Evolutionary conservation across 2,113 vertebrate species (phyloP).

Genomic region (Osmerus mordax): DNA sequence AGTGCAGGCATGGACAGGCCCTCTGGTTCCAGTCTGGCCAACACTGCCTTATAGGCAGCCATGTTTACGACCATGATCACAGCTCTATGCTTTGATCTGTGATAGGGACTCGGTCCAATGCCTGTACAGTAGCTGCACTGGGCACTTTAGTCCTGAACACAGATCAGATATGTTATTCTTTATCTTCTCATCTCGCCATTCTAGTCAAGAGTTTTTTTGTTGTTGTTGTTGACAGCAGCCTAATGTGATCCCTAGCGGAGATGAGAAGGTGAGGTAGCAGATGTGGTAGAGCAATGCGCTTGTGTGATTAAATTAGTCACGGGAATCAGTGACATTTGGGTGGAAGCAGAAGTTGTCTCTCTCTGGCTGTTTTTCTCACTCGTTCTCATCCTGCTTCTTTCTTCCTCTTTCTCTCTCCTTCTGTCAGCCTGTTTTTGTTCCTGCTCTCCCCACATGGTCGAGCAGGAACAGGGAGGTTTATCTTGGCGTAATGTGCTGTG

Average conservation of each 20-base stretch:
- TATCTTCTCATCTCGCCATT: no score
- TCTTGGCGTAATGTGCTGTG: not conserved
- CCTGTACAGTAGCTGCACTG: not conserved
- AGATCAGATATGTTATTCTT: no score
- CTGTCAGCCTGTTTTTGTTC: not conserved
- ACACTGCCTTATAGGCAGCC: not conserved
- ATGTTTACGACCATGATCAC: not conserved
- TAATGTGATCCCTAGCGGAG: not conserved
- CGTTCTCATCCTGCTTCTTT: not conserved
- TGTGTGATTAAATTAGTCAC: conserved; percentile 29
- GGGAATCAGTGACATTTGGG: conserved; percentile 29
- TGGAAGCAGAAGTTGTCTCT: conserved; percentile 38
- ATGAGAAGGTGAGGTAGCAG: conserved; percentile 24
- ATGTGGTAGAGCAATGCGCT: conserved; percentile 28
- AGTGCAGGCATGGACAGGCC: no score
- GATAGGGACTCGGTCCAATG: not conserved
- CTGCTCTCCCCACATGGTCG: not conserved
- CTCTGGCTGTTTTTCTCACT: not conserved
- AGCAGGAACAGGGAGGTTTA: not conserved
- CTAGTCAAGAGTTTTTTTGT: not conserved
- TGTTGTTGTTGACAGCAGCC: not conserved
- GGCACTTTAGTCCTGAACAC: no score
- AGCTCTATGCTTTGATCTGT: not conserved
- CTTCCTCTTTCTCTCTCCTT: conserved; percentile 41
- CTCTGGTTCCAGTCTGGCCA: no score